Base-by-base conservation (phyloP, 2,797 vertebrate species). In the Phrynocephalus guinanensis region DNA sequence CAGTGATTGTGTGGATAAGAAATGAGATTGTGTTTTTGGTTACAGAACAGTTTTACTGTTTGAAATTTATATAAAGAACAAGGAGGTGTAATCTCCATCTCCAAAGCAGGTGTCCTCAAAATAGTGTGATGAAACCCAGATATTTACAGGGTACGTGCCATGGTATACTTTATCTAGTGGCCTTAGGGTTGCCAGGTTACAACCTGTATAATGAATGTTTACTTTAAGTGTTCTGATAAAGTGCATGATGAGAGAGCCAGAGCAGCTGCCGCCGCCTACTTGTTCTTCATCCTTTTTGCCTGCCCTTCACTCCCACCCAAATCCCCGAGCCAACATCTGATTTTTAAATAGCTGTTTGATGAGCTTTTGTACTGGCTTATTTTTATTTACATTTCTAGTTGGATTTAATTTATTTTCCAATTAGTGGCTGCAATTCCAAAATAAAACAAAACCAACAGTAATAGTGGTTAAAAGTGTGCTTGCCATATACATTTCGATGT, bases 161-260 rank as follows among this genome's bases (percentile, higher is more conserved):
- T 78, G n/a, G 52, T n/a, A 13, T 3, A 79, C 52, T 60, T 79
- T 79, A 60, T 60, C 77, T 79, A 30, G 78, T 30, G 30, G 78
- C 78, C 56, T 79, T 63, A 79, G 78, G 78, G 78, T 79, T 79
- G 30, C 56, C 60, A 80, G 60, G 79, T 38, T 80, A 30, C 79
- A 80, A 38, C 79, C 60, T 80, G 79, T 26, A 66, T 9, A 80
- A 80, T 66, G 22, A 38, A 18, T 38, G 79, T 80, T 80, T 66
- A 80, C 60, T 66, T 80, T 38, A 66, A 66, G 66, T 80, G 28
- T 66, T 33, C 30, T 38, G 60, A 80, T 66, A 80, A 80, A 80
- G n/a, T 38, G 20, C 56, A 66, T 63, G 60, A 38, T 80, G 60
- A 80, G 30, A 66, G 8, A 26, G 60, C 30, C 28, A n/a, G 18